These are phyloP conservation scores for Alcedo quadribrachys DNA, from an alignment of 2,797 vertebrate genomes.

Conservation along the genomic window DNA sequence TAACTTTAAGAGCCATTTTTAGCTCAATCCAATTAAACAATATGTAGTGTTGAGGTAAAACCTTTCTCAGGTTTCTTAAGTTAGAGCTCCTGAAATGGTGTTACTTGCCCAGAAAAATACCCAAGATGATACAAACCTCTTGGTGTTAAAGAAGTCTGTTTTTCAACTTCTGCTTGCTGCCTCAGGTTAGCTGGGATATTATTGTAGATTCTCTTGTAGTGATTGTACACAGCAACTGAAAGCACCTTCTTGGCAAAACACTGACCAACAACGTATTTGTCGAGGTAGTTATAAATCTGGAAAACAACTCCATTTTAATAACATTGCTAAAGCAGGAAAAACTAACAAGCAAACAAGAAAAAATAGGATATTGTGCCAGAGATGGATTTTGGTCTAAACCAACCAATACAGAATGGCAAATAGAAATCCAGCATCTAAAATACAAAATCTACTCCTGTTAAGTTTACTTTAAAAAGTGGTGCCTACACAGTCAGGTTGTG, in stretches of 20 bases:
- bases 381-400: neutral
- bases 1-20: neutral
- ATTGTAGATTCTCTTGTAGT: constrained; percentile 99
- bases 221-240: constrained; percentile 97
- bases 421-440: neutral
- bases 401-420: neutral
- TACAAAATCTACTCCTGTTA: neutral
- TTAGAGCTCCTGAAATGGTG: neutral
- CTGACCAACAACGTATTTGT: constrained; percentile 97
- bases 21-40: neutral
- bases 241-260: constrained; percentile 98
- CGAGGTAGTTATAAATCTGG: constrained; percentile 97
- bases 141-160: constrained; percentile 91
- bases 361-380: neutral
- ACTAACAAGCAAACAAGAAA: too few relatives aligned
- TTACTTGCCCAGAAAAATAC: neutral
- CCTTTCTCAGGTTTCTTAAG: neutral
- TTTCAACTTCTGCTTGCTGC: constrained; percentile 92
- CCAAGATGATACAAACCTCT: constrained; percentile 85
- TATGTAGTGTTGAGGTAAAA: neutral
- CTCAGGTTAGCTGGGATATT: constrained; percentile 92
- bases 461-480: fast-evolving
- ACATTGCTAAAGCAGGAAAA: neutral
- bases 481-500: neutral
- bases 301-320: constrained; percentile 36